Conservation (phyloP, 1,140 invertebrate species). For the Mycetomoellerius zeteki region DNA sequence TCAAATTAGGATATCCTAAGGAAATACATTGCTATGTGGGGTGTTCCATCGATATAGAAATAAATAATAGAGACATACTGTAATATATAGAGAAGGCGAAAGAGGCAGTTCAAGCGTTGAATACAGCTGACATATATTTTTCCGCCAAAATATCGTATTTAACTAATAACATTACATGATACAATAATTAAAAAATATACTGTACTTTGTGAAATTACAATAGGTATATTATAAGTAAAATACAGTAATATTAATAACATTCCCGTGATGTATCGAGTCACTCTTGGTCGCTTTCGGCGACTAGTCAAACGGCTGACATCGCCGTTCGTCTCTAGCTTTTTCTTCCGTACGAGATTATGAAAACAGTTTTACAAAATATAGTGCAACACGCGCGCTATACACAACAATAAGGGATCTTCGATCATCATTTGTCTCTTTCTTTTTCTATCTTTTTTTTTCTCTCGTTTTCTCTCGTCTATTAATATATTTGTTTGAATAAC, state of each 20-base stretch:
- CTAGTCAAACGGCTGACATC: slow-evolving; percentile 21
- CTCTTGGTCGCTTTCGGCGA: slow-evolving; percentile 76
- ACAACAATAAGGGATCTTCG: slow-evolving; percentile 79
- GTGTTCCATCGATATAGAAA: neutral
- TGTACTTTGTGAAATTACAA: slow-evolving; percentile 84
- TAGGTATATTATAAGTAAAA: slow-evolving; percentile 78
- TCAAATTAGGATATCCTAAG: no score
- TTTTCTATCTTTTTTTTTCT: neutral
- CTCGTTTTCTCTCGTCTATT: neutral
- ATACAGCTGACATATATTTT: slow-evolving; percentile 74
- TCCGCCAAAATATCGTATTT: slow-evolving; percentile 71
- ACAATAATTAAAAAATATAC: slow-evolving; percentile 87
- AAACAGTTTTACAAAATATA: slow-evolving; percentile 86
- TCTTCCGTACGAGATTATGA: slow-evolving; percentile 75
- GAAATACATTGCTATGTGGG: no score
- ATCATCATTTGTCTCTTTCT: neutral
- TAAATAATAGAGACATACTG: neutral
- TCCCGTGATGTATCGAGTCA: slow-evolving; percentile 69
- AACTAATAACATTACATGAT: slow-evolving; percentile 80
- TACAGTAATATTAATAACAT: slow-evolving; percentile 74
- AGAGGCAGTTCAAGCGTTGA: slow-evolving; percentile 3
- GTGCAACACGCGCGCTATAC: slow-evolving; percentile 81
- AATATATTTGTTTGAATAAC: slow-evolving; percentile 50
- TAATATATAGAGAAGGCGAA: neutral
- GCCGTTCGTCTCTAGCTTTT: neutral